Evolutionary conservation across 2,888 invertebrate species (phyloP).

Genomic region (Caenorhabditis sp.): DNA sequence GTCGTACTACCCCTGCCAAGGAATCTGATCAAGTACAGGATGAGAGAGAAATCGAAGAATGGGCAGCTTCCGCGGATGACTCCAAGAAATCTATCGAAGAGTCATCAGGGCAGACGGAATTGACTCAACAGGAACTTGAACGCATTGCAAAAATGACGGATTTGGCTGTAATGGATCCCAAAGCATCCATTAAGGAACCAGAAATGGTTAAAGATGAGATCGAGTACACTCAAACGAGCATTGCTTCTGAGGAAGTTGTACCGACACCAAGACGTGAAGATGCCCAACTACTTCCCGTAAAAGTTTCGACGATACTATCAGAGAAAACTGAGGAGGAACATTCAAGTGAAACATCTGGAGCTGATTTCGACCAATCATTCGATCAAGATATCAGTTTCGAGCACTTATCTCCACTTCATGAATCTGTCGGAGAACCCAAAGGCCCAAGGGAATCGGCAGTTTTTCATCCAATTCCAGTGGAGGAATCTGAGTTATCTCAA

Average conservation of each 20-base stretch:
- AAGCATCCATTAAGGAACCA: neutral
- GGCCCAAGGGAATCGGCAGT: neutral
- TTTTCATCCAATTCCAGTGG: no score
- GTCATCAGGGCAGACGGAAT: neutral
- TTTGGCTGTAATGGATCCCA: constrained; percentile 15
- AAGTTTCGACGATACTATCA: neutral
- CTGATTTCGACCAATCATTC: constrained; percentile 44
- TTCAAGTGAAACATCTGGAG: constrained; percentile 58
- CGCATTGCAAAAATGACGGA: constrained; percentile 28
- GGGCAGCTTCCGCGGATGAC: neutral
- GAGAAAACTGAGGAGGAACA: constrained; percentile 1
- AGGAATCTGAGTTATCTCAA: constrained; percentile 5
- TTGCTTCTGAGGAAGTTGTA: neutral
- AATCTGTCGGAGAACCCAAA: constrained; percentile 13
- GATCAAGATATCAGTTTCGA: constrained; percentile 16
- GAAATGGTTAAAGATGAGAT: neutral
- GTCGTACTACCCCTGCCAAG: neutral
- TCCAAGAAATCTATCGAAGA: neutral
- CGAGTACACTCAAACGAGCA: neutral
- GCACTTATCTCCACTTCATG: neutral
- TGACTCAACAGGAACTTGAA: constrained; percentile 38
- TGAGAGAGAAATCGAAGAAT: no score
- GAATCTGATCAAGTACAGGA: neutral
- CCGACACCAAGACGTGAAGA: neutral
- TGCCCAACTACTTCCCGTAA: neutral